These are phyloP conservation scores for Caenorhabditis drosophilae DNA, from an alignment of 2,888 invertebrate species.

Conservation along the genomic window DNA sequence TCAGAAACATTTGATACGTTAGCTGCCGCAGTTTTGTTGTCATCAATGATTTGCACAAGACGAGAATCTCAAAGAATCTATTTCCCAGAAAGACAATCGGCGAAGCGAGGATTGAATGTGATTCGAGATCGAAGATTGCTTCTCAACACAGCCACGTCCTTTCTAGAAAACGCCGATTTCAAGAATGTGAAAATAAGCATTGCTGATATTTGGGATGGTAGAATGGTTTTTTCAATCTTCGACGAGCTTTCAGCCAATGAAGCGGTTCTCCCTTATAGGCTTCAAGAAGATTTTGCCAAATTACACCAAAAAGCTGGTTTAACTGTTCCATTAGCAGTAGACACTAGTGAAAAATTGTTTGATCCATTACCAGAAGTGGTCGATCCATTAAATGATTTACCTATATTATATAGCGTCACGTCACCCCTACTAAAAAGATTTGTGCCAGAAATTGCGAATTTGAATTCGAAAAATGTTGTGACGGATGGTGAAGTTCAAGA, in stretches of 20 bases:
- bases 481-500: constrained; percentile 45
- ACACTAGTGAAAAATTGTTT: constrained; percentile 59
- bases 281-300: constrained; percentile 64
- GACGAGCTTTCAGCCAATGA: constrained; percentile 48
- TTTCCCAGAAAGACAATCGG: constrained; percentile 34
- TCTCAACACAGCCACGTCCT: constrained; percentile 43
- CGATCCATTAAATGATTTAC: constrained; percentile 42
- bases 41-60: constrained; percentile 53
- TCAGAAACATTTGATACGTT: constrained; percentile 60
- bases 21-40: constrained; percentile 57
- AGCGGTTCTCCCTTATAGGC: constrained; percentile 59
- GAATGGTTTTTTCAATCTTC: constrained; percentile 60
- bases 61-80: constrained; percentile 50
- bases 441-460: constrained; percentile 50
- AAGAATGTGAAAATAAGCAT: constrained; percentile 38
- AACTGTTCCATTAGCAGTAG: constrained; percentile 56
- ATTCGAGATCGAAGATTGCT: constrained; percentile 50
- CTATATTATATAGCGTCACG: constrained; percentile 50
- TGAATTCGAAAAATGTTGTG: constrained; percentile 32
- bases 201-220: constrained; percentile 66
- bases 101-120: constrained; percentile 49
- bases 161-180: constrained; percentile 42
- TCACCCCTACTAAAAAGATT: constrained; percentile 54
- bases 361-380: constrained; percentile 47
- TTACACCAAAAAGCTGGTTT: constrained; percentile 57